These are phyloP conservation scores for Callithrix jacchus DNA, from an alignment of 2,113 vertebrate species.

Conservation along the genomic window DNA sequence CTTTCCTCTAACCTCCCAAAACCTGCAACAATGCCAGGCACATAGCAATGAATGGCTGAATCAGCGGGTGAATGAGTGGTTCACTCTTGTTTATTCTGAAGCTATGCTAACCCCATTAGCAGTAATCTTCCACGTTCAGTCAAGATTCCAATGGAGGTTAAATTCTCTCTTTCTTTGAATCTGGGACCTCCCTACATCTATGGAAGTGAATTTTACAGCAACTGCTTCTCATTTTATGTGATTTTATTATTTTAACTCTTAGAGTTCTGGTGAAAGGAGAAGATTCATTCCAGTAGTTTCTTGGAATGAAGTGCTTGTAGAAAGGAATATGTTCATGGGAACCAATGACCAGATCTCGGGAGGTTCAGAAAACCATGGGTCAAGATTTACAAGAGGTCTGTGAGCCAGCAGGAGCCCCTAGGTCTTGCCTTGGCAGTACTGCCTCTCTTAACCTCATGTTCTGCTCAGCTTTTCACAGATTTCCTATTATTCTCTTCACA, in stretches of 20 bases:
- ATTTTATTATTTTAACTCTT: neutral
- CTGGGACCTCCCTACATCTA: neutral
- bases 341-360: neutral
- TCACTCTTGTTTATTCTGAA: neutral
- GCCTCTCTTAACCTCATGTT: neutral
- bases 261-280: neutral
- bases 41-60: too few species aligned
- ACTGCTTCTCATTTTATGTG: neutral
- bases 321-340: neutral
- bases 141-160: neutral
- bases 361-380: neutral
- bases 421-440: neutral
- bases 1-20: neutral
- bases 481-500: neutral
- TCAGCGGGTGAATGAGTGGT: neutral
- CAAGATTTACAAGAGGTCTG: neutral
- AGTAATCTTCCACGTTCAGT: neutral
- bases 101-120: neutral
- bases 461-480: neutral
- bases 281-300: neutral
- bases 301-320: neutral
- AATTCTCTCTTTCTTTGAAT: neutral
- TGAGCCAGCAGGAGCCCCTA: too few species aligned
- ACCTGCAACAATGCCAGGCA: neutral
- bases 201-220: neutral